phyloP scores from a whole-genome alignment of 2,888 invertebrate species.

The Andrena marginata region DNA sequence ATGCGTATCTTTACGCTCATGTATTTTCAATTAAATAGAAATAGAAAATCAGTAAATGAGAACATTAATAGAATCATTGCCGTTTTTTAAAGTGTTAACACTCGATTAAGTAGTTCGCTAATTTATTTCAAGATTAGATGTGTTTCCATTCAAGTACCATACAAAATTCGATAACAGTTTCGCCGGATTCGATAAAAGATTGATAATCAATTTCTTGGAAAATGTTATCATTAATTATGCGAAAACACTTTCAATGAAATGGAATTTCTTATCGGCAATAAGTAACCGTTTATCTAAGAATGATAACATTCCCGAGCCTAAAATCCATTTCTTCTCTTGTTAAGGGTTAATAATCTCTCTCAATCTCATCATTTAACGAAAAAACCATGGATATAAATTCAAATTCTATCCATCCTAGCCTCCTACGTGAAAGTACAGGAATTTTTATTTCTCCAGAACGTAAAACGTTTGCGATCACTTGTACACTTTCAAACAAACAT shows the following conservation, averaged over 20 bases:
- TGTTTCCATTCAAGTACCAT: not conserved
- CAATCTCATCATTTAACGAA: constrained; percentile 10
- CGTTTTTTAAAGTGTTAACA: not conserved
- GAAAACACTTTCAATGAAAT: not conserved
- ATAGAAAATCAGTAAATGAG: not conserved
- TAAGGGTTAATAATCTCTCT: constrained; percentile 31
- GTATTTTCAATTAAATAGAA: not conserved
- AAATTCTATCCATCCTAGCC: constrained; percentile 18
- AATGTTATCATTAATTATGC: not conserved
- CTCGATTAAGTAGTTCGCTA: not conserved
- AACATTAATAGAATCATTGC: not conserved
- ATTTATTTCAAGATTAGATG: not conserved
- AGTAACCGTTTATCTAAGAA: constrained; percentile 7
- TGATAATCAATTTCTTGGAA: not conserved
- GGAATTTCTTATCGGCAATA: constrained; percentile 13
- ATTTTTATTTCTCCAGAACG: constrained; percentile 33
- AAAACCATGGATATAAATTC: constrained; percentile 39
- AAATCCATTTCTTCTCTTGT: constrained; percentile 15
- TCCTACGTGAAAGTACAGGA: constrained; percentile 37
- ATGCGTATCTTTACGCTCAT: not conserved
- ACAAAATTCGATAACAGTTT: not conserved
- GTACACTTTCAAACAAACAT: constrained; percentile 13
- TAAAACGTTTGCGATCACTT: not conserved
- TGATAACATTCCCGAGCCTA: constrained; percentile 4
- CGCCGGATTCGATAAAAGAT: not conserved